A percentile compares a stretch with the other conserved stretches of the same genome.
These are phyloP conservation scores for Volucella inflata DNA, from an alignment of 2,888 invertebrate species.

Conservation along the genomic window DNA sequence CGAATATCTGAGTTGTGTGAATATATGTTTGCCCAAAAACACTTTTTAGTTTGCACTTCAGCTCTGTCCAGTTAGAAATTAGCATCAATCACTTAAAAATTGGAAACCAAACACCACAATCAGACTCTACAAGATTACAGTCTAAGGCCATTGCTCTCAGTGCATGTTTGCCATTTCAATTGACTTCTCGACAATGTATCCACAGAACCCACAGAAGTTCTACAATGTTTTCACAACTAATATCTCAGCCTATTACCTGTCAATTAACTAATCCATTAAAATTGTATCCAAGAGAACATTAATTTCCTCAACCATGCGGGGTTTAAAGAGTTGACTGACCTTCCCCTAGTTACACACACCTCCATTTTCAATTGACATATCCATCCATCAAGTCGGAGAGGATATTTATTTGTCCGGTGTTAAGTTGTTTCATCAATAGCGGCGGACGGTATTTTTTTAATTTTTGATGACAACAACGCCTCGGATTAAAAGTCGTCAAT, in stretches of 20 bases:
- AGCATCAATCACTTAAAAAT: slow-evolving; percentile 35
- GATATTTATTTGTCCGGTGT: not conserved
- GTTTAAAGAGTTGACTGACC: slow-evolving; percentile 44
- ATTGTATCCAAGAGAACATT: not conserved
- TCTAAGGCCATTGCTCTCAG: not conserved
- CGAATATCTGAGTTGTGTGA: not conserved
- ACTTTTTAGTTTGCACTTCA: not conserved
- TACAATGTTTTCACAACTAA: slow-evolving; percentile 33
- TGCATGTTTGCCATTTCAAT: slow-evolving; percentile 41
- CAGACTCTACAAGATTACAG: slow-evolving; percentile 15
- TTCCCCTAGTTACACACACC: slow-evolving; percentile 8
- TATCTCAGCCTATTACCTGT: slow-evolving; percentile 34
- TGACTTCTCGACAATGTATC: slow-evolving; percentile 5
- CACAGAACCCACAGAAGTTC: not conserved
- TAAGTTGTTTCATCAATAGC: slow-evolving; percentile 18
- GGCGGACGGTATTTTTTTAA: not conserved
- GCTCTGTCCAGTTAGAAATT: slow-evolving; percentile 34
- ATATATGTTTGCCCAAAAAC: no score
- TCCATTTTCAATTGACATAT: not conserved
- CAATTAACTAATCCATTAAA: slow-evolving; percentile 45
- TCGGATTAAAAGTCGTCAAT: not conserved
- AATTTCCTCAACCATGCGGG: not conserved
- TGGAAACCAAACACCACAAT: not conserved
- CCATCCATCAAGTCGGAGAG: slow-evolving; percentile 15
- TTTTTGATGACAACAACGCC: slow-evolving; percentile 5